Percentiles rank a stretch among this genome's conserved stretches.
Conservation (phyloP, 1,140 invertebrate genomes). For the Caenorhabditis remanei region DNA sequence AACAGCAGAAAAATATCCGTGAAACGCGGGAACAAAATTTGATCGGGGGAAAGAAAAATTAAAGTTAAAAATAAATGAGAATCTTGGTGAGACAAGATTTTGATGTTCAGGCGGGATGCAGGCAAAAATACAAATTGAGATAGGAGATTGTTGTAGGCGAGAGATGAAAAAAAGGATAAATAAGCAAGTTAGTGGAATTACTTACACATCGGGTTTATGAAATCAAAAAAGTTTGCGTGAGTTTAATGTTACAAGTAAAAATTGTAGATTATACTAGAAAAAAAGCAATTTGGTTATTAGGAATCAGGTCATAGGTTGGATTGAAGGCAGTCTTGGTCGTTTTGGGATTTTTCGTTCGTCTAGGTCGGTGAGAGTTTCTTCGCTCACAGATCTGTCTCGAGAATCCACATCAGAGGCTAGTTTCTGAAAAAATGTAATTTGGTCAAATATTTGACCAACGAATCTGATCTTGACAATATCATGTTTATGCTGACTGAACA, state of each 20-base stretch:
- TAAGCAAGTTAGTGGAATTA: neutral
- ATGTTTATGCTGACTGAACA: neutral
- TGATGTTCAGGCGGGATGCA: neutral
- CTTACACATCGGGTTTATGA: conserved; percentile 6
- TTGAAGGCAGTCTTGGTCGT: conserved; percentile 59
- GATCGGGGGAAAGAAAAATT: neutral
- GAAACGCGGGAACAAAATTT: neutral
- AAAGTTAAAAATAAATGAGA: neutral
- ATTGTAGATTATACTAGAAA: neutral
- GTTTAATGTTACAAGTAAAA: neutral
- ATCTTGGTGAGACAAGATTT: neutral
- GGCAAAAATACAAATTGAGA: neutral
- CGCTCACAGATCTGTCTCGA: conserved; percentile 63
- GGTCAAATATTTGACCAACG: too few species aligned
- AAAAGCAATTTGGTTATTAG: neutral
- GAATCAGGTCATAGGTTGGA: conserved; percentile 46
- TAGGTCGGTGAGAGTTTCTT: conserved; percentile 65
- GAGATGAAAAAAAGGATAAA: neutral
- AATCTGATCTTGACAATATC: too few species aligned
- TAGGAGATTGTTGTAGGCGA: neutral
- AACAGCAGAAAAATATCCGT: conserved; percentile 2
- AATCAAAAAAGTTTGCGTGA: neutral
- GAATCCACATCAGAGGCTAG: conserved; percentile 30
- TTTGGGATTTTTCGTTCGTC: conserved; percentile 58
- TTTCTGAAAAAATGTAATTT: neutral